Conservation (phyloP, 2,113 vertebrate species). For the Aphelocoma coerulescens region DNA sequence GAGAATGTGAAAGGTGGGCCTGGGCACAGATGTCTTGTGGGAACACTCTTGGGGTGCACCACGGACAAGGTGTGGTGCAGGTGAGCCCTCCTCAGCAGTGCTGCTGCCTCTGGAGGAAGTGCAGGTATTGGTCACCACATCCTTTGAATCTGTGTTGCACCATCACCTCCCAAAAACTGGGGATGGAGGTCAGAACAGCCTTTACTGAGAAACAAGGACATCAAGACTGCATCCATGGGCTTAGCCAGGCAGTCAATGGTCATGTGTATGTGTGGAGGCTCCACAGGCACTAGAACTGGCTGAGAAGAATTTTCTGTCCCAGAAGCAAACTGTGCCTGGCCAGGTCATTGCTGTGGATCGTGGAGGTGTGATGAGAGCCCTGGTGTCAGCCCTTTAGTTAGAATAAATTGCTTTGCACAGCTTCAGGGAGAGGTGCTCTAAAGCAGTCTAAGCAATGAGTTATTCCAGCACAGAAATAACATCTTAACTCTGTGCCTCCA, state of each 20-base stretch:
- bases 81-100: neutral
- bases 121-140: neutral
- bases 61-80: neutral
- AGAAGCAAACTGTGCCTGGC: neutral
- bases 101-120: neutral
- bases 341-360: neutral
- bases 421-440: neutral
- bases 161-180: neutral
- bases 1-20: conserved; percentile 84
- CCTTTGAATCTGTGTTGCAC: neutral
- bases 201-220: neutral
- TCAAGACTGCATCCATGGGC: neutral
- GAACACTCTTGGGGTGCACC: neutral
- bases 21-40: fast-evolving
- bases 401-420: neutral
- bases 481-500: fast-evolving
- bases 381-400: neutral
- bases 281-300: neutral
- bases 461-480: neutral
- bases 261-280: neutral
- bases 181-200: neutral
- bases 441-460: neutral
- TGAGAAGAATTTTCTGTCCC: neutral
- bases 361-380: neutral
- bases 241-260: neutral